A percentile compares a stretch with the other conserved stretches of the same genome.
Evolutionary conservation across 2,113 vertebrate species (phyloP).

Genomic region (Sterrhoptilus dennistouni): DNA sequence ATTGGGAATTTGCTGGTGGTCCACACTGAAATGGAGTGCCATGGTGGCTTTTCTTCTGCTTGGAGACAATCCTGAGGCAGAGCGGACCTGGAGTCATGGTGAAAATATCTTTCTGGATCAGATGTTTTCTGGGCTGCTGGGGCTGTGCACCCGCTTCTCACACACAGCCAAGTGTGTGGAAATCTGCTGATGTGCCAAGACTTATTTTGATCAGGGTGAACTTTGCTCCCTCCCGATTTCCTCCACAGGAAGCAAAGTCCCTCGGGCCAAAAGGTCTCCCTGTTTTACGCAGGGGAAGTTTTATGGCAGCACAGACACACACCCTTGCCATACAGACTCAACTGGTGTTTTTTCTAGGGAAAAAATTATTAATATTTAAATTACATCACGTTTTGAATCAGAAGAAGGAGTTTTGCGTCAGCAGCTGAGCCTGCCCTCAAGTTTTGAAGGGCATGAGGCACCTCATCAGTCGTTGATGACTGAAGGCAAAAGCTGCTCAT

Average conservation of each 20-base stretch:
- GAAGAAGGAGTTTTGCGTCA: not conserved
- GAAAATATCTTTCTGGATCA: not conserved
- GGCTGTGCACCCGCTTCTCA: not conserved
- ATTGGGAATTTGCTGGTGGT: not conserved
- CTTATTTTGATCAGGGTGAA: not conserved
- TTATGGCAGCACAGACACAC: not conserved
- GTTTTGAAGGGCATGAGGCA: not conserved
- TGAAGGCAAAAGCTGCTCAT: not conserved
- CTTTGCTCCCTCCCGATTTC: not conserved
- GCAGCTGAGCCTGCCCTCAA: not conserved
- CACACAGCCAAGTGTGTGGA: not conserved
- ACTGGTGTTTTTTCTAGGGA: not conserved
- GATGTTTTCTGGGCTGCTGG: not conserved
- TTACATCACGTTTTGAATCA: not conserved
- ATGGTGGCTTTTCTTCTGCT: not conserved
- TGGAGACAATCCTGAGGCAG: not conserved
- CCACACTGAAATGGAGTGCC: accelerated
- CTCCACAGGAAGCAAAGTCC: not conserved
- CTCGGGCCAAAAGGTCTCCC: not conserved
- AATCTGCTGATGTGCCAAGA: not conserved
- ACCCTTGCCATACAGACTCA: not conserved
- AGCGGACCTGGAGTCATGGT: not conserved
- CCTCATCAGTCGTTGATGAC: not conserved
- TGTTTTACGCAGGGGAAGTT: not conserved
- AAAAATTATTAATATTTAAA: not conserved